A percentile compares a stretch with the other conserved stretches of the same genome.
These are phyloP conservation scores for Drosophila crucigera DNA, from an alignment of 2,888 invertebrate genomes.

Conservation along the genomic window DNA sequence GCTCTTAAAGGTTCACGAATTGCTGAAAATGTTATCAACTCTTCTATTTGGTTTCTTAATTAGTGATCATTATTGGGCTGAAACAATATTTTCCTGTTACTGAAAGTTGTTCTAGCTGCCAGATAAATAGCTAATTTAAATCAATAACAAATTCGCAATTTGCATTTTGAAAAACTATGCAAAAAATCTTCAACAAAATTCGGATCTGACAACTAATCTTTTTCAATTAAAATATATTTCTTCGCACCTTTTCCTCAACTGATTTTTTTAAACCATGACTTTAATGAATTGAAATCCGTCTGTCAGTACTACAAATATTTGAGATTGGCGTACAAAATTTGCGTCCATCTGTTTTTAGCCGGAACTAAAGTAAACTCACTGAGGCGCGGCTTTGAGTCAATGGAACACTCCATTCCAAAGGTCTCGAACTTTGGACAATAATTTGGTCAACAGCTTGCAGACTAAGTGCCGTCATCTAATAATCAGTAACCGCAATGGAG, in stretches of 20 bases:
- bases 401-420: slow-evolving; percentile 32
- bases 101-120: slow-evolving; percentile 41
- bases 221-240: neutral
- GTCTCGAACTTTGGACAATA: slow-evolving; percentile 23
- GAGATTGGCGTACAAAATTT: neutral
- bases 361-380: slow-evolving; percentile 27
- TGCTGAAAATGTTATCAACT: slow-evolving; percentile 12
- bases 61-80: slow-evolving; percentile 20
- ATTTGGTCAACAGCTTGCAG: slow-evolving; percentile 22
- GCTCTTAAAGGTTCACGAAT: slow-evolving; percentile 25
- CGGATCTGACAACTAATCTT: neutral
- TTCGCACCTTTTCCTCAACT: neutral
- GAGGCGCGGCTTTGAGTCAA: slow-evolving; percentile 29
- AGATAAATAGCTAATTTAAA: slow-evolving; percentile 18
- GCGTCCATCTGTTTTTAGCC: slow-evolving; percentile 8
- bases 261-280: neutral
- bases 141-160: slow-evolving; percentile 19
- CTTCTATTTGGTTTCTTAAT: slow-evolving; percentile 26
- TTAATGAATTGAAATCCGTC: no score
- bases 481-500: slow-evolving; percentile 46
- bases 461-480: slow-evolving; percentile 19
- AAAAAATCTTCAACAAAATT: neutral
- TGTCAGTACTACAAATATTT: neutral
- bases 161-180: slow-evolving; percentile 1
- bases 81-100: slow-evolving; percentile 16